phyloP scores from a whole-genome alignment of 1,140 invertebrate species.

The Neodiprion fabricii region DNA sequence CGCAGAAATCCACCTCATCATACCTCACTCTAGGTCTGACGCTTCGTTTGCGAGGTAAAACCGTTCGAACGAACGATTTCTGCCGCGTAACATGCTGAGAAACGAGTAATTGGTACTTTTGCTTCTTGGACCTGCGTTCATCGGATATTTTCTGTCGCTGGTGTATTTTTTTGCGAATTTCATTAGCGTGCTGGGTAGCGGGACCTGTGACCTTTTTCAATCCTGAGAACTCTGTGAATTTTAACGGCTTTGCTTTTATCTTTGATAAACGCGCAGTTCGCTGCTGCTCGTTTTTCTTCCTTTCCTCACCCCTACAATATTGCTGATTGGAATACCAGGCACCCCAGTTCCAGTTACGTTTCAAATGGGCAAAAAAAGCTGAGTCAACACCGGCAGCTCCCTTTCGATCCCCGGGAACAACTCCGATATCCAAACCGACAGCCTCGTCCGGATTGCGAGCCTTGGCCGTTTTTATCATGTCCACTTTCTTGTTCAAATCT shows the following conservation, averaged over 20 bases:
- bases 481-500: constrained; percentile 60
- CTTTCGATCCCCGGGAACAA: constrained; percentile 73
- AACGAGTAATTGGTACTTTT: constrained; percentile 35
- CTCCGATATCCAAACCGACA: constrained; percentile 60
- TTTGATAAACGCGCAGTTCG: constrained; percentile 36
- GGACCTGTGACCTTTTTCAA: constrained; percentile 41
- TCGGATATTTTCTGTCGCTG: constrained; percentile 27
- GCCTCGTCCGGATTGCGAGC: constrained; percentile 60
- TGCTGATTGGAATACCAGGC: constrained; percentile 14
- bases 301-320: constrained; percentile 9
- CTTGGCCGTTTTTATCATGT: constrained; percentile 56
- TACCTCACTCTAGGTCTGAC: constrained; percentile 54
- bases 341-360: constrained; percentile 72
- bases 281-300: constrained; percentile 16
- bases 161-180: constrained; percentile 24
- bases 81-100: constrained; percentile 28
- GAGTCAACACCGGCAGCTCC: constrained; percentile 80
- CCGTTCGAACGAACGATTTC: constrained; percentile 45
- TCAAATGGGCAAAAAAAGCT: constrained; percentile 71
- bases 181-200: constrained; percentile 24
- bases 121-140: constrained; percentile 19
- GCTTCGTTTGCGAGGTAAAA: constrained; percentile 46
- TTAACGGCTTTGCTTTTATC: constrained; percentile 44
- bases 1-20: constrained; percentile 73
- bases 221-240: constrained; percentile 40